These are phyloP conservation scores for Manacus vitellinus DNA, from an alignment of 2,113 vertebrate genomes.

Conservation along the genomic window DNA sequence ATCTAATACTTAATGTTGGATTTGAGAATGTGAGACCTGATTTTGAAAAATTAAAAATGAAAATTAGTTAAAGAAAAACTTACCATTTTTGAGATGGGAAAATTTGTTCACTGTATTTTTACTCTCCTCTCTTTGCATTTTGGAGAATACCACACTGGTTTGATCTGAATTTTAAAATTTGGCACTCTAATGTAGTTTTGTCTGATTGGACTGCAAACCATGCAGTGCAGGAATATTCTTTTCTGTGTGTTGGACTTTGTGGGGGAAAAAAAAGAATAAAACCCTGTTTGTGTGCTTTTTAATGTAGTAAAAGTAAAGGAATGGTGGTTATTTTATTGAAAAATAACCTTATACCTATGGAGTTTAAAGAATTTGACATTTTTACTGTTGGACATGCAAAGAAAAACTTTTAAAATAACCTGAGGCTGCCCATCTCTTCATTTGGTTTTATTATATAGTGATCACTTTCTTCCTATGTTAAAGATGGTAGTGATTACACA, in stretches of 20 bases:
- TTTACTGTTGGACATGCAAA: background rate
- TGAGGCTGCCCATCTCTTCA: background rate
- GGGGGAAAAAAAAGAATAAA: background rate
- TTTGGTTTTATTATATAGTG: background rate
- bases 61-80: background rate
- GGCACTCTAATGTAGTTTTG: background rate
- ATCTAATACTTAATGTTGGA: background rate
- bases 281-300: background rate
- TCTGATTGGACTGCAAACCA: background rate
- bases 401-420: background rate
- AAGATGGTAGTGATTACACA: background rate
- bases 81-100: background rate
- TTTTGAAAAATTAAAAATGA: background rate
- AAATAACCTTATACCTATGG: background rate
- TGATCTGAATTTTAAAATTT: background rate
- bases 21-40: background rate
- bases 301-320: background rate
- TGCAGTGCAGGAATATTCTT: background rate
- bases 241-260: background rate
- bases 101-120: background rate
- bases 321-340: background rate
- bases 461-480: background rate
- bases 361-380: background rate
- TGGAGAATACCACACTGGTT: background rate
- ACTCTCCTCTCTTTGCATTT: background rate